A percentile compares a stretch with the other conserved stretches of the same genome.
phyloP scores from a whole-genome alignment of 2,888 invertebrate species.

The Spisula subtruncata region DNA sequence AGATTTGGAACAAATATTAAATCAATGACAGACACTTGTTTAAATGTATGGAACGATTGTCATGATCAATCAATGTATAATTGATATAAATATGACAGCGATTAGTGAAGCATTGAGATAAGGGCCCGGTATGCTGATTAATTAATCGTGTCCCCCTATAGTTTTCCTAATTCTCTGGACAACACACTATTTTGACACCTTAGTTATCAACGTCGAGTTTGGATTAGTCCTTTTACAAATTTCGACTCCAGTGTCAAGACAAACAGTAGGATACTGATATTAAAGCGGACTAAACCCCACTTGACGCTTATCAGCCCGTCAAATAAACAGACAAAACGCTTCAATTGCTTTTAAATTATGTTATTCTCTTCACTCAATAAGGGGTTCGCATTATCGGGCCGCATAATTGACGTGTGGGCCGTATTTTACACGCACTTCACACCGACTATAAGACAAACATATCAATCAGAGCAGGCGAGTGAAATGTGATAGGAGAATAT shows the following conservation, averaged over 20 bases:
- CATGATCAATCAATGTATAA: conserved; percentile 26
- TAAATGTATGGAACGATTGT: neutral
- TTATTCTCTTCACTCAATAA: conserved; percentile 44
- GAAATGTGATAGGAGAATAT: conserved; percentile 11
- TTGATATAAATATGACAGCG: conserved; percentile 42
- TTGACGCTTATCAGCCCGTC: conserved; percentile 51
- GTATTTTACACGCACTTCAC: conserved; percentile 51
- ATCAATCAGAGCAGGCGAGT: conserved; percentile 19
- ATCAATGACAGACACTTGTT: neutral
- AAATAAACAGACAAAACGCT: conserved; percentile 44
- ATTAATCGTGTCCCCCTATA: conserved; percentile 40
- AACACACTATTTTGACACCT: conserved; percentile 42
- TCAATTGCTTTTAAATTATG: conserved; percentile 52
- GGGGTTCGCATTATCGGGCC: conserved; percentile 34
- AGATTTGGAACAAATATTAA: neutral
- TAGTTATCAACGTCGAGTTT: neutral
- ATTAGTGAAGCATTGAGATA: conserved; percentile 41
- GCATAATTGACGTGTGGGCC: conserved; percentile 48
- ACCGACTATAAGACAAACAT: conserved; percentile 41
- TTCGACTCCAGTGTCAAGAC: conserved; percentile 35
- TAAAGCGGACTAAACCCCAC: conserved; percentile 41
- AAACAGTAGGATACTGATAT: conserved; percentile 39
- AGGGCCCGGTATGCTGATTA: conserved; percentile 34
- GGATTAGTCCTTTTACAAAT: conserved; percentile 60
- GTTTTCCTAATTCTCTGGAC: conserved; percentile 35